Evolutionary conservation across 1,140 invertebrate species (phyloP), one percentile per base, ranked within the genome.

Genomic region (Ericerus pela): DNA sequence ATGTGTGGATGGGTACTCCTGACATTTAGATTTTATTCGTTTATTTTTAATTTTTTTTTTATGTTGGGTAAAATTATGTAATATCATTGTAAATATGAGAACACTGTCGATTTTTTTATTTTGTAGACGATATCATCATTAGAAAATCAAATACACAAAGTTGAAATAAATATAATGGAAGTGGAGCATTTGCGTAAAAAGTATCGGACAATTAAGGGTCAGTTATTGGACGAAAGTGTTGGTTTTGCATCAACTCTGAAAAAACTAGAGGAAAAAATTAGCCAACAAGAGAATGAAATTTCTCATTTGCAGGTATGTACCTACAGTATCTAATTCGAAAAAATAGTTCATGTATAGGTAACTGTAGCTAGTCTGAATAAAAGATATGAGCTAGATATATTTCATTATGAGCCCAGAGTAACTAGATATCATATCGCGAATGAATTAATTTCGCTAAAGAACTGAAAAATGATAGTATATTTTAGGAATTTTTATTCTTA

Each of bases 161-260:
- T 84, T 2, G 76, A 83, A 52, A 79, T 87, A 30, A 84, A 85
- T 70, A 80, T 81, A 71, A 80, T 82, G 67, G 84, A 87, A 68
- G 82, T 83, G 1, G 79, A 84, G 62, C 77, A 85, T 56, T 75
- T 86, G 1, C 76, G 79, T 57, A 82, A 82, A 66, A 86, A 85
- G 64, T 87, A 87, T 61, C 70, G 71, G 43, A 78, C 77, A 6
- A 85, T 86, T n/a, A 55, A 33, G 16, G 56, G 52, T 53, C 52
- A 54, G 22, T 36, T 64, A 20, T 56, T 66, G 28, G 60, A 65
- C 2, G 66, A 68, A 36, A 61, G 61, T 8, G 65, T 68, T 0
- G 53, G 79, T 47, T 86, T 85, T 59, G 82, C 84, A 61, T 82
- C 79, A 8, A 80, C 79, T 33, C 68, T 87, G 1, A 68, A 75